Evolutionary conservation across 2,888 invertebrate genomes (phyloP).

Genomic region (Diloba caeruleocephala): DNA sequence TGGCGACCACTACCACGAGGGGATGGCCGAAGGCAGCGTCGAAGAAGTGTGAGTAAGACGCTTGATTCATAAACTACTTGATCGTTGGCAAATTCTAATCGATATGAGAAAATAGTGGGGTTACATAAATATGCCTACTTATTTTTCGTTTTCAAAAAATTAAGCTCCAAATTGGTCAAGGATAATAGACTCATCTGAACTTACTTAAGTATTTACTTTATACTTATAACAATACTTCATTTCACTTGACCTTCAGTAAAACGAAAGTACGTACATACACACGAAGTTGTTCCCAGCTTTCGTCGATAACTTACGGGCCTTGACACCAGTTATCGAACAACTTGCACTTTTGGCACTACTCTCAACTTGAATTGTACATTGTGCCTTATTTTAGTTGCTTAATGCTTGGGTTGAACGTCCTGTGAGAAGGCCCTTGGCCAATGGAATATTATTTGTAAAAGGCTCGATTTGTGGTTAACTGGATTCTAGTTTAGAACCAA

Average conservation of each 20-base stretch:
- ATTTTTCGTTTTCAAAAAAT: no score
- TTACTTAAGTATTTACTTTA: no score
- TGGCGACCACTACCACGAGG: no score
- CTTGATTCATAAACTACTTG: no score
- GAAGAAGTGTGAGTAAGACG: no score
- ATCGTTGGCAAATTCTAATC: no score
- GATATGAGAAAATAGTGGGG: no score
- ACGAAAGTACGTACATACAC: conserved; percentile 29
- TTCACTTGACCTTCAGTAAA: conserved; percentile 31
- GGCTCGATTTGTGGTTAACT: conserved; percentile 15
- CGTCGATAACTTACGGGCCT: conserved; percentile 35
- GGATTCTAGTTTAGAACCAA: conserved; percentile 9
- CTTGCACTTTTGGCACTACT: conserved; percentile 15
- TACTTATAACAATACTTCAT: conserved; percentile 4
- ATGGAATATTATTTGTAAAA: conserved; percentile 29
- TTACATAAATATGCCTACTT: no score
- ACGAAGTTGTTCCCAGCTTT: conserved; percentile 20
- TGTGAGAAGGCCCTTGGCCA: conserved; percentile 31
- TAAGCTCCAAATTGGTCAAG: no score
- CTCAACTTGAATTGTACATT: background rate
- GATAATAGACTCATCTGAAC: no score
- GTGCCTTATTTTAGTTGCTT: conserved; percentile 10
- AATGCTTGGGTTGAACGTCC: conserved; percentile 43
- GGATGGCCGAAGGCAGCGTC: no score
- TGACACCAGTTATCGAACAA: conserved; percentile 34